A percentile compares a stretch with the other conserved stretches of the same genome.
These are phyloP conservation scores for Sebastes dallii DNA, from an alignment of 2,797 vertebrate species.

Conservation along the genomic window DNA sequence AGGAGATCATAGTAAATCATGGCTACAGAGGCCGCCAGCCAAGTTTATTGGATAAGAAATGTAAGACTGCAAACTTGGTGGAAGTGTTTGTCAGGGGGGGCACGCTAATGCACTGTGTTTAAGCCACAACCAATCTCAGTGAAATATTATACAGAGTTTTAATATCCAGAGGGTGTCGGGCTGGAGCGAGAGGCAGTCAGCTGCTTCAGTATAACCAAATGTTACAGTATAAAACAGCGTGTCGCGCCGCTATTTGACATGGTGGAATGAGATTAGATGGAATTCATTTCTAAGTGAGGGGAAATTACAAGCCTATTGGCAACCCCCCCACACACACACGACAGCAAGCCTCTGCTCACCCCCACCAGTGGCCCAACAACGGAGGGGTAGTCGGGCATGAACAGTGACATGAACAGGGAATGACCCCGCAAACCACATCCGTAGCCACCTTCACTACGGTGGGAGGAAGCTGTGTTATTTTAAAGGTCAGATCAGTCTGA, in stretches of 20 bases:
- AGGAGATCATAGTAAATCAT: constrained; percentile 54
- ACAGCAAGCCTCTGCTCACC: constrained; percentile 56
- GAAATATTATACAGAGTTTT: constrained; percentile 82
- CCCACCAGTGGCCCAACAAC: constrained; percentile 67
- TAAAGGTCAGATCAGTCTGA: constrained; percentile 72
- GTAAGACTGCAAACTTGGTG: constrained; percentile 75
- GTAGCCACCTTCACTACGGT: constrained; percentile 55
- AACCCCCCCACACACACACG: constrained; percentile 28
- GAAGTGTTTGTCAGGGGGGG: constrained; percentile 85
- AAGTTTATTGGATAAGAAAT: constrained; percentile 70
- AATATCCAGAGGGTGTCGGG: constrained; percentile 84
- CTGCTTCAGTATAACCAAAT: constrained; percentile 85
- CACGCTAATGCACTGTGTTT: constrained; percentile 85
- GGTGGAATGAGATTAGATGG: constrained; percentile 86
- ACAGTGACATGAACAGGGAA: constrained; percentile 82
- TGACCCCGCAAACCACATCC: constrained; percentile 79
- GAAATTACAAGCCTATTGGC: constrained; percentile 82
- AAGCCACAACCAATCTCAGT: constrained; percentile 82
- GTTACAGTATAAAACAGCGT: constrained; percentile 85
- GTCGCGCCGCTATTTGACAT: constrained; percentile 83
- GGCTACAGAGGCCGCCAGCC: constrained; percentile 26
- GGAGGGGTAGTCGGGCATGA: constrained; percentile 78
- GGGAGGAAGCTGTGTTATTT: constrained; percentile 73
- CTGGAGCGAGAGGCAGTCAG: constrained; percentile 78
- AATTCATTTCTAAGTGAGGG: constrained; percentile 87